These are phyloP conservation scores for Carcina quercana DNA, from an alignment of 2,888 invertebrate genomes.

Conservation along the genomic window DNA sequence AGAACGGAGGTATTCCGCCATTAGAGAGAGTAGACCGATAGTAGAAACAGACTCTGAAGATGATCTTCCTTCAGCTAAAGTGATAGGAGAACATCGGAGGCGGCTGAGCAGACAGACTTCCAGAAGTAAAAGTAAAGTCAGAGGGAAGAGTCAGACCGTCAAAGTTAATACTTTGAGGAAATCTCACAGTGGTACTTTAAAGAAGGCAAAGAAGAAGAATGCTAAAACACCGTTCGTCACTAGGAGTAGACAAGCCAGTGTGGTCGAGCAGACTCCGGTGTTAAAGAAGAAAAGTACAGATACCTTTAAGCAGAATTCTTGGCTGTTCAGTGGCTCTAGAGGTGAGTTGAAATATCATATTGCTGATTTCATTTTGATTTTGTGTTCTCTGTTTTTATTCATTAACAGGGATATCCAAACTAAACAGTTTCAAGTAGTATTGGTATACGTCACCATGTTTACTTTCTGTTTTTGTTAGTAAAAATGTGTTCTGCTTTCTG, in stretches of 20 bases:
- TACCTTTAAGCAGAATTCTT: conserved; percentile 49
- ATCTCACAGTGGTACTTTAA: conserved; percentile 62
- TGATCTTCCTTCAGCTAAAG: conserved; percentile 47
- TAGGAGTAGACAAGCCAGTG: conserved; percentile 58
- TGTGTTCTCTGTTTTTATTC: too few species aligned
- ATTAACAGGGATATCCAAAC: too few species aligned
- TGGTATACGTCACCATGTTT: too few species aligned
- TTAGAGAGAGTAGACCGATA: conserved; percentile 30
- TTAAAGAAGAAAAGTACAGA: conserved; percentile 54
- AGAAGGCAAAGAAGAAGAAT: conserved; percentile 60
- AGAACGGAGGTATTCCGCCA: conserved; percentile 47
- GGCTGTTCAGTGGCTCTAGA: conserved; percentile 57
- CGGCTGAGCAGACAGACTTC: conserved; percentile 62
- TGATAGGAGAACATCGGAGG: conserved; percentile 51
- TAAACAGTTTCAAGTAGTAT: too few species aligned
- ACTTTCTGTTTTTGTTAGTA: too few species aligned
- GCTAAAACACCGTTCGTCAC: conserved; percentile 41
- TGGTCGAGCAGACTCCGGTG: conserved; percentile 52
- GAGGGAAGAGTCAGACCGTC: conserved; percentile 62
- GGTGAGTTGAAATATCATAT: conserved; percentile 33
- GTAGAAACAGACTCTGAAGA: conserved; percentile 60
- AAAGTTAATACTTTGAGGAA: conserved; percentile 62
- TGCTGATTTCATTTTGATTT: background rate
- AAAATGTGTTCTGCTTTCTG: too few species aligned
- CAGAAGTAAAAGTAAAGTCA: conserved; percentile 61